Evolutionary conservation across 2,797 vertebrate species (phyloP), one percentile per base, ranked within the genome.

Genomic region (Pelobates cultripes): DNA sequence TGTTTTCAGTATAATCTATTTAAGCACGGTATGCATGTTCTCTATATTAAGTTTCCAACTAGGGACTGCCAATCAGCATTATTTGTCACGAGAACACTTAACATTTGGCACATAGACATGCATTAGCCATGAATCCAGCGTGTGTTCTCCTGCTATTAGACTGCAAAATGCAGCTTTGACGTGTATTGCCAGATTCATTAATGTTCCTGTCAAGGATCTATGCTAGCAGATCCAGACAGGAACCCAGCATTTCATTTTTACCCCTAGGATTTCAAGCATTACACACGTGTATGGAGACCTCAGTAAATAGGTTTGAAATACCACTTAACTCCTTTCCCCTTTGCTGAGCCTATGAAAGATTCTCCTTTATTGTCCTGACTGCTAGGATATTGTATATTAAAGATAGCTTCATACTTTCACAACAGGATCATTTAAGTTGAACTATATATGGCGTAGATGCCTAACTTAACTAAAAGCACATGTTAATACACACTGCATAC

Each of bases 181-280:
- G 17, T 68, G 43, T n/a, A 12, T 45, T 70, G 68, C 68, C 68
- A 70, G n/a, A 70, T 70, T 70, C 68, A 70, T 70, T 70, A 70
- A 45, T 40, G 41, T 70, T 70, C 43, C 28, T 28, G 28, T 42
- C 42, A 70, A 68, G 68, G 15, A 70, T 12, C 10, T n/a, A 6
- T 9, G 42, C 43, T 70, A 15, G 43, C 14, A 44, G 68, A 44
- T 45, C 42, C 43, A 68, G 41, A 28, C 66, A 12, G 66, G 40
- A 3, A 12, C 40, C 13, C 41, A 70, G 6, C 68, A 70, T 70
- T 45, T 70, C 44, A 7, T 45, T 70, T 45, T 15, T 44, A 70
- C 68, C 68, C 68, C 44, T 12, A 43, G 42, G 68, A 45, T 70
- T 70, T 44, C 43, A 70, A 15, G 13, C 44, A 44, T 70, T 51